Base-by-base conservation (phyloP, 2,888 invertebrate species). In the Terebella lapidaria region DNA sequence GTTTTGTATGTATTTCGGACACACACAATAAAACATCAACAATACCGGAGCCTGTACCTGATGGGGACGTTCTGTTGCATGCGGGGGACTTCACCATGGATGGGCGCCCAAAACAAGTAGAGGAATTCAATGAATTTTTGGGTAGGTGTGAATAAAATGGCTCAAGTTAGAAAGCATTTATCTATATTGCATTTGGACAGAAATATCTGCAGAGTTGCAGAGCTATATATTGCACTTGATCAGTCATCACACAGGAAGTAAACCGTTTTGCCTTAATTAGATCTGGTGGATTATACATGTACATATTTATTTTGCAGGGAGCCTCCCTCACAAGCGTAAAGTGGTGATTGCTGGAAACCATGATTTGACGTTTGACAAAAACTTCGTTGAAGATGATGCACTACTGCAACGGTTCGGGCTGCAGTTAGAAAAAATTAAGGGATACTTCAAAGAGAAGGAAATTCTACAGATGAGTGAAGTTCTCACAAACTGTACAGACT, bases 261-360 rank as follows among this genome's bases (percentile, higher is more conserved):
- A n/a, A n/a, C n/a, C n/a, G n/a, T n/a, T n/a, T n/a, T n/a, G n/a
- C n/a, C n/a, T n/a, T n/a, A n/a, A n/a, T n/a, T n/a, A n/a, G n/a
- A n/a, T n/a, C n/a, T n/a, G n/a, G n/a, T n/a, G n/a, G n/a, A n/a
- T n/a, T n/a, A n/a, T n/a, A n/a, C n/a, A n/a, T n/a, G n/a, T n/a
- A n/a, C n/a, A n/a, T n/a, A n/a, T n/a, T n/a, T n/a, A n/a, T n/a
- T n/a, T 65, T 67, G 18, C 66, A 86, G 87, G 84, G 47, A 81
- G 83, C 45, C 81, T 91, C 69, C 89, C 90, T 2, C 90, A 91
- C 75, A 86, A 86, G 70, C 84, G 89, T 72, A 91, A 91, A 81
- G 84, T 92, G 61, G 89, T 90, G 0, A 91, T 92, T 70, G 89
- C 90, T 56, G 92, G 92, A 24, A 92, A 92, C 82, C 91, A 92